These are phyloP conservation scores for Cathartes aura DNA, from an alignment of 2,113 vertebrate species.

Conservation along the genomic window DNA sequence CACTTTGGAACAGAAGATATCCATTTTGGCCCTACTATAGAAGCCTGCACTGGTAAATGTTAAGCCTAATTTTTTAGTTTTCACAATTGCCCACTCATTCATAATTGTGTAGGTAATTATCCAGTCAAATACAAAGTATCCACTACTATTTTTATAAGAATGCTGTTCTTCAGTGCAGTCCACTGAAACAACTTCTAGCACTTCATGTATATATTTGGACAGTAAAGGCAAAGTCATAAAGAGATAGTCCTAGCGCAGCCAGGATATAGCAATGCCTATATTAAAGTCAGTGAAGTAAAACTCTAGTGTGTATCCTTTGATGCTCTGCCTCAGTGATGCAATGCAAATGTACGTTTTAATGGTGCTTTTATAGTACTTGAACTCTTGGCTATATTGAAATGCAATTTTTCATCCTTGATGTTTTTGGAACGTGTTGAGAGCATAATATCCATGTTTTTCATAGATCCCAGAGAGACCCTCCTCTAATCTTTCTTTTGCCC, in stretches of 20 bases:
- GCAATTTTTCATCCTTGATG: conserved; percentile 21
- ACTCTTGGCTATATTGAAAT: conserved; percentile 9
- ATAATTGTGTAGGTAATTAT: neutral
- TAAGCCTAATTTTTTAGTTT: neutral
- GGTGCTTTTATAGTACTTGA: conserved; percentile 7
- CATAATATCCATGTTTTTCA: neutral
- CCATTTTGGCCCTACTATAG: neutral
- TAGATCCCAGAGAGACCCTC: neutral
- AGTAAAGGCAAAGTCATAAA: neutral
- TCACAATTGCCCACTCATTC: neutral
- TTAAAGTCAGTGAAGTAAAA: conserved; percentile 36
- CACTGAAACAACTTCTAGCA: neutral
- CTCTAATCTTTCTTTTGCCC: neutral
- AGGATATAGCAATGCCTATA: neutral
- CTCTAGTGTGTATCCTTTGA: conserved; percentile 15
- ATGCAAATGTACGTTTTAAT: conserved; percentile 28
- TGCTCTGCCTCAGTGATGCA: conserved; percentile 39
- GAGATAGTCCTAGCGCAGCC: neutral
- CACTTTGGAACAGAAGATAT: neutral
- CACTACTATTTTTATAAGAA: neutral
- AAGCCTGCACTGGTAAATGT: neutral
- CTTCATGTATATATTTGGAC: neutral
- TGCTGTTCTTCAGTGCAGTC: neutral
- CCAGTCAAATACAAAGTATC: neutral
- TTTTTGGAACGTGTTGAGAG: neutral